Conservation (phyloP, 2,113 vertebrate species). For the Psophia crepitans region DNA sequence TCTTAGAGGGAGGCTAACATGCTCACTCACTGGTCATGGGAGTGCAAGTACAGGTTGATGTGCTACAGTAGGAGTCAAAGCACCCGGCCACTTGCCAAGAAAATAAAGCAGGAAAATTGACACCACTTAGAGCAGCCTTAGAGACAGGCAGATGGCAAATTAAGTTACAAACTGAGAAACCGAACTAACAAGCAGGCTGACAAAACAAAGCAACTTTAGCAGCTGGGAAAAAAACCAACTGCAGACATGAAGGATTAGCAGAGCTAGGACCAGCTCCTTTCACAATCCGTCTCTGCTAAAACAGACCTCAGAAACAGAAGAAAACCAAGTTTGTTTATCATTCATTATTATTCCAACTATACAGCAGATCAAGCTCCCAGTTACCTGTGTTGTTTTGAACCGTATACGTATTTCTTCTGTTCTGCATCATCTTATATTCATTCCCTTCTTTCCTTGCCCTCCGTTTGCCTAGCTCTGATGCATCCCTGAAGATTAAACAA, state of each 20-base stretch:
- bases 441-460: constrained; percentile 86
- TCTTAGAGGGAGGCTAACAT: constrained; percentile 52
- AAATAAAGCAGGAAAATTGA: constrained; percentile 57
- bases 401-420: constrained; percentile 82
- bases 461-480: constrained; percentile 77
- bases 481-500: constrained; percentile 79
- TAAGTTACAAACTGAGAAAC: constrained; percentile 56
- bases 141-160: constrained; percentile 63
- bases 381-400: constrained; percentile 87
- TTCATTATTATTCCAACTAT: not conserved
- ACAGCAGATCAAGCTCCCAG: not conserved
- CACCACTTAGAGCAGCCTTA: not conserved
- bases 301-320: not conserved
- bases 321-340: not conserved
- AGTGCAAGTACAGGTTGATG: constrained; percentile 22
- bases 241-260: not conserved
- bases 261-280: not conserved
- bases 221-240: not conserved
- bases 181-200: constrained; percentile 8
- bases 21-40: not conserved
- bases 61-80: constrained; percentile 45
- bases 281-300: not conserved
- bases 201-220: constrained; percentile 39
- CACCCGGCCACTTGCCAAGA: constrained; percentile 39
- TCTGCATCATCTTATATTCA: constrained; percentile 90